Percentiles rank a stretch among this genome's conserved stretches.
Conservation (phyloP, 2,888 invertebrate genomes). For the Lasioglossum villosulum region DNA sequence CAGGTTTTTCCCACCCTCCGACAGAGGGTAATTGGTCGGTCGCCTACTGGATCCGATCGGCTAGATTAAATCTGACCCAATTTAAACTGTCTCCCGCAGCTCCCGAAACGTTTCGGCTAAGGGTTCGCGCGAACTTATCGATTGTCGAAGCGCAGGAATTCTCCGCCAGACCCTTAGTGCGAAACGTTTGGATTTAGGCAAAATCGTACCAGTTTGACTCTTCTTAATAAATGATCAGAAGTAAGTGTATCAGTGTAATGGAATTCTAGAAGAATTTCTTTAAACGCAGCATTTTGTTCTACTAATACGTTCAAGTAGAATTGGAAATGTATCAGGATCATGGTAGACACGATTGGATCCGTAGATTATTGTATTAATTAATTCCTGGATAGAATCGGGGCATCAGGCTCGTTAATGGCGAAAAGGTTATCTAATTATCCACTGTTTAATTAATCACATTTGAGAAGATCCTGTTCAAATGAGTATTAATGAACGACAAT, state of each 20-base stretch:
- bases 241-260: too few species aligned
- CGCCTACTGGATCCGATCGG: constrained; percentile 21
- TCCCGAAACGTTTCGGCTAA: background rate
- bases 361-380: constrained; percentile 36
- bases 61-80: constrained; percentile 28
- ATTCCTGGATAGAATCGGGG: constrained; percentile 17
- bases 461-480: constrained; percentile 25
- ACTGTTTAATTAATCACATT: constrained; percentile 36
- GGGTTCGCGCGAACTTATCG: background rate
- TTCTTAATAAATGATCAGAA: too few species aligned
- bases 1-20: constrained; percentile 7
- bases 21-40: constrained; percentile 39
- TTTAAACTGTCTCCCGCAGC: constrained; percentile 23
- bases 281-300: background rate
- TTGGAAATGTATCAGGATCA: background rate
- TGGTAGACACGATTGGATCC: background rate
- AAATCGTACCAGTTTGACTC: too few species aligned
- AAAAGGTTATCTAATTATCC: constrained; percentile 38
- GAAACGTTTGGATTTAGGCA: too few species aligned
- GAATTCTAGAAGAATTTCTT: background rate
- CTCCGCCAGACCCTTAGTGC: background rate
- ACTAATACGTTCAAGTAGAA: background rate
- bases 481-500: constrained; percentile 42
- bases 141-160: background rate
- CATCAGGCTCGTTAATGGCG: constrained; percentile 22